Conservation (phyloP, 2,113 vertebrate genomes). For the Vimba vimba region DNA sequence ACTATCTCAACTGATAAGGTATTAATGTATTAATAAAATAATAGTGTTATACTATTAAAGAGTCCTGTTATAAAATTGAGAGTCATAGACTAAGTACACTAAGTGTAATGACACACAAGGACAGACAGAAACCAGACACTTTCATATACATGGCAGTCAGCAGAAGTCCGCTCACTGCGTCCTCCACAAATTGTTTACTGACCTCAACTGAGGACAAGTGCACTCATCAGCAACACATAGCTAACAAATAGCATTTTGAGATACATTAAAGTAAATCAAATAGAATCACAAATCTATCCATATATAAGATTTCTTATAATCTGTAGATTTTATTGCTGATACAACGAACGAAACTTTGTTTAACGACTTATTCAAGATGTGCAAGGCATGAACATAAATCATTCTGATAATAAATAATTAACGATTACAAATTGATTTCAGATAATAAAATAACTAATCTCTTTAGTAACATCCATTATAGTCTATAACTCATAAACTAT, state of each 20-base stretch:
- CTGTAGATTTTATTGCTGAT: not conserved
- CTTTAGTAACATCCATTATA: not conserved
- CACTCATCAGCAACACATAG: not conserved
- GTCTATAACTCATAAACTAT: not conserved
- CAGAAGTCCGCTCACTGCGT: constrained; percentile 23
- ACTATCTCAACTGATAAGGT: not conserved
- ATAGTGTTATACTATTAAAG: not conserved
- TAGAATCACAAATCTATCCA: not conserved
- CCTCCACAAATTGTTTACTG: constrained; percentile 35
- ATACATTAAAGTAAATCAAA: not conserved
- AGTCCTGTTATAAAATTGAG: not conserved
- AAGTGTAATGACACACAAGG: constrained; percentile 18
- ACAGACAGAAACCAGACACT: constrained; percentile 44
- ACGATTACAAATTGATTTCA: not conserved
- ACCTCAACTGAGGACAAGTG: constrained; percentile 15
- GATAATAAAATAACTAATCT: not conserved
- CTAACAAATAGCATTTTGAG: not conserved
- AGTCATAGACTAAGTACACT: not conserved
- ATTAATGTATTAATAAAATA: not conserved
- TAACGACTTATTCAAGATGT: not conserved
- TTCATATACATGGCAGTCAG: constrained; percentile 27
- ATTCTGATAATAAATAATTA: not conserved
- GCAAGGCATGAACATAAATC: not conserved
- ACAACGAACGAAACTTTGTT: not conserved
- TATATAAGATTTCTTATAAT: not conserved